phyloP scores from a whole-genome alignment of 2,797 vertebrate species.

The Peromyscus eremicus region DNA sequence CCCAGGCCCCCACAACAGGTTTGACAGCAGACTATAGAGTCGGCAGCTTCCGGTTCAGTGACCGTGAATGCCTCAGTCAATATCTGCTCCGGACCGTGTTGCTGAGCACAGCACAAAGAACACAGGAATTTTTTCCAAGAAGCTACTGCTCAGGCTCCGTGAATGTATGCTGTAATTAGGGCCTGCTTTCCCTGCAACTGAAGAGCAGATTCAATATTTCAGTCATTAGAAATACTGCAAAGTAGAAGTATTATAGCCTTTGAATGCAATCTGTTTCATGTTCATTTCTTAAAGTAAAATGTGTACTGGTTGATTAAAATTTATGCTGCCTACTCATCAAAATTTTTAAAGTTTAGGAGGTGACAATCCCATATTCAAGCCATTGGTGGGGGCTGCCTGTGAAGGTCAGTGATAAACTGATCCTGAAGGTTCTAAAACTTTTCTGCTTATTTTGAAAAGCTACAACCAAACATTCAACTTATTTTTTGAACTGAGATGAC shows the following conservation, averaged over 20 bases:
- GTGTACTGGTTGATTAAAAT: neutral
- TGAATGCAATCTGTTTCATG: neutral
- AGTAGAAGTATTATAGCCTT: neutral
- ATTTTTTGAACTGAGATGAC: neutral
- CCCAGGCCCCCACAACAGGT: constrained; percentile 89
- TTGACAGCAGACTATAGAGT: constrained; percentile 88
- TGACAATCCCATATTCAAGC: neutral
- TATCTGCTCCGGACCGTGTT: constrained; percentile 88
- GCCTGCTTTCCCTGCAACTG: constrained; percentile 79
- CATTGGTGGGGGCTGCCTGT: neutral
- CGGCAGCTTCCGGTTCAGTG: constrained; percentile 89
- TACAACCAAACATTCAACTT: neutral
- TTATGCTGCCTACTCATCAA: neutral
- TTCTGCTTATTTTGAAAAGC: neutral
- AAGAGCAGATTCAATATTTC: constrained; percentile 84
- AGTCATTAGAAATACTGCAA: constrained; percentile 71
- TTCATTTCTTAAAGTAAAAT: neutral
- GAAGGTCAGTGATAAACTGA: neutral
- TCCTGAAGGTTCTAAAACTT: neutral
- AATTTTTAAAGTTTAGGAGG: neutral
- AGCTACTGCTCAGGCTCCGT: constrained; percentile 78
- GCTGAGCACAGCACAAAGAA: constrained; percentile 90
- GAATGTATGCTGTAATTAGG: constrained; percentile 85
- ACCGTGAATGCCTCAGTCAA: constrained; percentile 89
- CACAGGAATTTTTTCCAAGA: constrained; percentile 87